These are phyloP conservation scores for Peromyscus leucopus DNA, from an alignment of 2,113 vertebrate species.

Conservation along the genomic window DNA sequence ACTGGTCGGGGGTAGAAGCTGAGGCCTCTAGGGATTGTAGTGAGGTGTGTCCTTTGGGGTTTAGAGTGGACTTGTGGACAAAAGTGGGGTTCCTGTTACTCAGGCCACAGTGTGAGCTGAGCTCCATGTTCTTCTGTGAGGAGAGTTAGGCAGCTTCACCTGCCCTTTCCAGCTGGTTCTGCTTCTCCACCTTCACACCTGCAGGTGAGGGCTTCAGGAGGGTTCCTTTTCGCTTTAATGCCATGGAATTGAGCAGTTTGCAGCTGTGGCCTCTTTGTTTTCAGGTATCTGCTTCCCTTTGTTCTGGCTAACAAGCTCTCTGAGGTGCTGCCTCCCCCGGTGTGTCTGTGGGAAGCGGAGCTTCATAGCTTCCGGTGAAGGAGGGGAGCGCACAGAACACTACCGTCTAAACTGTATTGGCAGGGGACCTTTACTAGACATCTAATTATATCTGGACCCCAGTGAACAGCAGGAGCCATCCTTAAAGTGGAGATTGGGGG, in stretches of 20 bases:
- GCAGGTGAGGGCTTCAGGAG: slow-evolving; percentile 19
- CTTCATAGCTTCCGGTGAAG: not conserved
- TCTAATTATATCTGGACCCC: not conserved
- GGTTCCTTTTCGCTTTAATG: slow-evolving; percentile 53
- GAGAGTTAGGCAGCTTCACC: slow-evolving; percentile 40
- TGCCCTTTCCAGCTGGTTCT: slow-evolving; percentile 38
- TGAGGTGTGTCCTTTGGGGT: not conserved
- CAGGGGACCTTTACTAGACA: not conserved
- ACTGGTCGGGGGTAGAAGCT: not conserved
- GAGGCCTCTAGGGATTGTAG: not conserved
- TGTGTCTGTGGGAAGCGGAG: not conserved
- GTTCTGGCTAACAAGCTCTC: slow-evolving; percentile 16
- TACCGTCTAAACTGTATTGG: not conserved
- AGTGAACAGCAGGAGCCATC: not conserved
- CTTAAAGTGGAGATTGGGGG: not conserved
- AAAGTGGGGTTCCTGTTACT: not conserved
- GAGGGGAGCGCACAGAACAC: not conserved
- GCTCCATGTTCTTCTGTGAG: not conserved
- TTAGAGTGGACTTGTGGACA: not conserved
- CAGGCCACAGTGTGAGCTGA: not conserved
- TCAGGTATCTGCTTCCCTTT: not conserved
- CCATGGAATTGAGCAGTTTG: not conserved
- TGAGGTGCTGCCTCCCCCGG: not conserved
- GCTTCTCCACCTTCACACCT: not conserved
- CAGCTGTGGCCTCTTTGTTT: slow-evolving; percentile 29